Conservation (phyloP, 2,888 invertebrate species). For the Dicroscelio sp. region DNA sequence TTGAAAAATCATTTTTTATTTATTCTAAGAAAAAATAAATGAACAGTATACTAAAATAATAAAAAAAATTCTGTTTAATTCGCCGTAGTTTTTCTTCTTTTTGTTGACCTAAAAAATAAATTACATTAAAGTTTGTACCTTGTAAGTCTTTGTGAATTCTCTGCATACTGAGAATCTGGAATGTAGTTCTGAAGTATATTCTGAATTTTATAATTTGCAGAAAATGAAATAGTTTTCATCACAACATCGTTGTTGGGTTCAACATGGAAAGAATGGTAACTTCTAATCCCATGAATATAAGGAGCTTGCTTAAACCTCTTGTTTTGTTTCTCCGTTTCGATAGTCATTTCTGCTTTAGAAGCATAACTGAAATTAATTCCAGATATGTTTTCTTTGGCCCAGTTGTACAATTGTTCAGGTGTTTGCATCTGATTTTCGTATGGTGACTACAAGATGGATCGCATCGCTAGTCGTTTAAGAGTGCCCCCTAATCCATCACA, state of each 20-base stretch:
- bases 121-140: too few relatives aligned
- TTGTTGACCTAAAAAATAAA: too few relatives aligned
- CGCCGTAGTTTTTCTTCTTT: too few relatives aligned
- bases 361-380: constrained; percentile 20
- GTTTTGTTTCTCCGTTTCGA: constrained; percentile 1
- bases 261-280: not conserved
- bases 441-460: constrained; percentile 4
- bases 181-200: too few relatives aligned
- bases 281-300: constrained; percentile 8
- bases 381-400: constrained; percentile 8
- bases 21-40: too few relatives aligned
- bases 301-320: not conserved
- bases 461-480: constrained; percentile 31
- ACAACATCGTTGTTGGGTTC: not conserved
- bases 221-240: not conserved
- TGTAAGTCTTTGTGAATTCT: too few relatives aligned
- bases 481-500: constrained; percentile 33
- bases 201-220: too few relatives aligned
- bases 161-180: too few relatives aligned
- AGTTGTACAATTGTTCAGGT: not conserved
- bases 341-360: constrained; percentile 14
- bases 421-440: constrained; percentile 3
- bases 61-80: too few relatives aligned
- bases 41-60: too few relatives aligned
- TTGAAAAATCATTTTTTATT: too few relatives aligned